These are phyloP conservation scores for Salmo trutta DNA, from an alignment of 2,797 vertebrate species.

Conservation along the genomic window DNA sequence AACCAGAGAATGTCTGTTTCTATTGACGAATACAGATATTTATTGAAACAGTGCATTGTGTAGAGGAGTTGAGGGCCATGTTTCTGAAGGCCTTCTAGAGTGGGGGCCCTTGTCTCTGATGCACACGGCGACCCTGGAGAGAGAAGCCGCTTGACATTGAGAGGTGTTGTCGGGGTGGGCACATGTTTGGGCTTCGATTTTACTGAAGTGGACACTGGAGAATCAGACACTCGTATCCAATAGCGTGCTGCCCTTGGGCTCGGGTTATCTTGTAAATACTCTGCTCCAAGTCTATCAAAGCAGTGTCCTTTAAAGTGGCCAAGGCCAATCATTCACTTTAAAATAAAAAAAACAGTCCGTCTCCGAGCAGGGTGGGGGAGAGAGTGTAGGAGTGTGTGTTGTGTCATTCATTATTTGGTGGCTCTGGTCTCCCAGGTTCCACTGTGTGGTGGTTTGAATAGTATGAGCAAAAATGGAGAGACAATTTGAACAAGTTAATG, in stretches of 20 bases:
- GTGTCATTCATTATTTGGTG: slow-evolving; percentile 27
- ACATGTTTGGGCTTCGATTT: slow-evolving; percentile 58
- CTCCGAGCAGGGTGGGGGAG: slow-evolving; percentile 16
- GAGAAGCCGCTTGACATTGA: slow-evolving; percentile 55
- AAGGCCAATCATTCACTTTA: slow-evolving; percentile 71
- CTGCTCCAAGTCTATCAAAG: slow-evolving; percentile 74
- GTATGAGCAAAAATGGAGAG: slow-evolving; percentile 48
- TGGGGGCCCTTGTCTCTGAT: neutral
- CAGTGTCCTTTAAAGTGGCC: slow-evolving; percentile 66
- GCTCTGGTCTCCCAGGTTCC: slow-evolving; percentile 51
- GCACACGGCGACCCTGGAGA: neutral
- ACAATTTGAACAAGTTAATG: slow-evolving; percentile 62
- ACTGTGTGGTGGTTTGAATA: slow-evolving; percentile 34
- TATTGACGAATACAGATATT: neutral
- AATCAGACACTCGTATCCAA: slow-evolving; percentile 35
- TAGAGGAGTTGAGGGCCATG: neutral
- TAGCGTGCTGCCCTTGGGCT: slow-evolving; percentile 63
- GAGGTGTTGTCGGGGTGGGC: slow-evolving; percentile 46
- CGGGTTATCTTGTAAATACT: slow-evolving; percentile 77
- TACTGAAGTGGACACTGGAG: slow-evolving; percentile 49
- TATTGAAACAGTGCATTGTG: neutral
- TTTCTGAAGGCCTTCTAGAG: neutral
- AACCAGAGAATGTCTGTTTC: neutral
- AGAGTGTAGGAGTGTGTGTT: slow-evolving; percentile 36
- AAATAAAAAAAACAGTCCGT: slow-evolving; percentile 75